Evolutionary conservation across 2,888 invertebrate genomes (phyloP).

Genomic region (Eupithecia centaureata): DNA sequence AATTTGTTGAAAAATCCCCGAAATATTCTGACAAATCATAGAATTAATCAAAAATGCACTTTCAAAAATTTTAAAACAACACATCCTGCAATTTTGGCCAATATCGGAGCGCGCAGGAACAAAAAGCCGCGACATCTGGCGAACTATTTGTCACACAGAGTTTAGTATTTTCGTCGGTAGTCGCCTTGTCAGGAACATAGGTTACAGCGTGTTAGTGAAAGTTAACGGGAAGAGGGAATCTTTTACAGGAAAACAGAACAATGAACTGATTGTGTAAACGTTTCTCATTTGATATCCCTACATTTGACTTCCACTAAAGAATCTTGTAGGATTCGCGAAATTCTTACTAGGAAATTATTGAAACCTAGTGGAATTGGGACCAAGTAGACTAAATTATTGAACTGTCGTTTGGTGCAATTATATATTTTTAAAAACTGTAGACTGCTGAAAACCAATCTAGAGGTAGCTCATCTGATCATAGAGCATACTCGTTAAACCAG

Average conservation of each 20-base stretch:
- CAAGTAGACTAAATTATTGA: background rate
- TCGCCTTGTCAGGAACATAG: slow-evolving; percentile 58
- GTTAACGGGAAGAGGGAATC: slow-evolving; percentile 9
- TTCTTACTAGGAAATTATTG: background rate
- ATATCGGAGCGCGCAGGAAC: slow-evolving; percentile 32
- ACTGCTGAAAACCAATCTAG: background rate
- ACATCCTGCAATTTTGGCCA: background rate
- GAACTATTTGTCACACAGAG: slow-evolving; percentile 80
- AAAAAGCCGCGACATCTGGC: slow-evolving; percentile 71
- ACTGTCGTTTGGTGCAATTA: too few relatives aligned
- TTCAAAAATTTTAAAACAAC: background rate
- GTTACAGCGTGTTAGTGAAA: slow-evolving; percentile 28
- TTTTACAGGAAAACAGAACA: slow-evolving; percentile 4
- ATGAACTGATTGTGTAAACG: background rate
- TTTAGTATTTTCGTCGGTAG: slow-evolving; percentile 74
- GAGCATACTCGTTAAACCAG: background rate
- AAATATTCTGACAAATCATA: background rate
- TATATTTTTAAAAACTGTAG: too few relatives aligned
- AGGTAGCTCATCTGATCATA: background rate
- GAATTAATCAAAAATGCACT: background rate
- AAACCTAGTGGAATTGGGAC: background rate
- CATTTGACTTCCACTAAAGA: too few relatives aligned
- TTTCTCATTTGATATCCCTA: background rate
- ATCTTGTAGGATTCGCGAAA: background rate
- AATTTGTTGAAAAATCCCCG: background rate